phyloP scores from a whole-genome alignment of 92 coral and sea anemone species.

The Anthopleura xanthogrammica region DNA sequence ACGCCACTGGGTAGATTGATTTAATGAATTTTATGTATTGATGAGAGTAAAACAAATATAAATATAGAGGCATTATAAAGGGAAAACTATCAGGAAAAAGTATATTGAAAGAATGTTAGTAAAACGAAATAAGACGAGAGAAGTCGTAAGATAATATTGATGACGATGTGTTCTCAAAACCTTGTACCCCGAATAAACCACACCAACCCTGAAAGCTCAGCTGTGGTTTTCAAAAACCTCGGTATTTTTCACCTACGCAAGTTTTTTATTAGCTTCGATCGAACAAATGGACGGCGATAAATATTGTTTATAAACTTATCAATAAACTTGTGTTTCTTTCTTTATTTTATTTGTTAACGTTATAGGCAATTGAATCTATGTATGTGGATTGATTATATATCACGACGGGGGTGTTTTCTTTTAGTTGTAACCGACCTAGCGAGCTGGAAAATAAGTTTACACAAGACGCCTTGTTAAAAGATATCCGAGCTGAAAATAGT shows the following conservation, averaged over 20 bases:
- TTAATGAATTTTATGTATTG: too few species aligned
- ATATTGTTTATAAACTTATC: neutral
- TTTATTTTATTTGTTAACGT: neutral
- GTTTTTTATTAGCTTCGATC: conserved; percentile 4
- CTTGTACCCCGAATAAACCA: neutral
- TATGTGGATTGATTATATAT: neutral
- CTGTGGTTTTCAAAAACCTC: neutral
- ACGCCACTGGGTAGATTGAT: too few species aligned
- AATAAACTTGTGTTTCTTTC: neutral
- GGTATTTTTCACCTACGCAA: neutral
- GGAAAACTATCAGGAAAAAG: neutral
- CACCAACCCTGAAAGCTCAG: neutral
- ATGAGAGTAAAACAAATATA: too few species aligned
- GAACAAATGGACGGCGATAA: neutral
- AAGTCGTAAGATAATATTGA: too few species aligned
- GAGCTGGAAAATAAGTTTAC: neutral
- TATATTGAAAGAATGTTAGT: neutral
- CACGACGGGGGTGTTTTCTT: neutral
- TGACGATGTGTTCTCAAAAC: too few species aligned
- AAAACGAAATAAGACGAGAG: too few species aligned
- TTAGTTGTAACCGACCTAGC: neutral
- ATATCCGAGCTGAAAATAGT: neutral
- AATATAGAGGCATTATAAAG: neutral
- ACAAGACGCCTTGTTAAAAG: neutral
- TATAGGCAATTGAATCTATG: conserved; percentile 1